phyloP scores from a whole-genome alignment of 1,140 invertebrate genomes.

The Hesperophylax magnus region DNA sequence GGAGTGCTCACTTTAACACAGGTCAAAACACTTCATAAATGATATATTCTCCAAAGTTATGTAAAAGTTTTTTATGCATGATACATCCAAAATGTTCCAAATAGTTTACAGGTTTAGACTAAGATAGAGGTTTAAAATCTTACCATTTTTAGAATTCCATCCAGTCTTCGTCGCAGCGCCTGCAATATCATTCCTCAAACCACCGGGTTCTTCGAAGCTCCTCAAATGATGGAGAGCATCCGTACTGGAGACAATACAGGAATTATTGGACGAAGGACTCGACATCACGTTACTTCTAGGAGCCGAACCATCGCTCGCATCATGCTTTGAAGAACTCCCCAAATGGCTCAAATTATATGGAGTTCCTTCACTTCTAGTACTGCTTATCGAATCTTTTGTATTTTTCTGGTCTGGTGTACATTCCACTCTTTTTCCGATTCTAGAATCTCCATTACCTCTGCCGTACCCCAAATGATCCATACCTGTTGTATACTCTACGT shows the following conservation, averaged over 20 bases:
- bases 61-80: too few relatives aligned
- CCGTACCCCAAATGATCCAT: neutral
- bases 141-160: conserved; percentile 50
- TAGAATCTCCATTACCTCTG: neutral
- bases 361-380: conserved; percentile 22
- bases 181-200: neutral
- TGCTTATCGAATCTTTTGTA: conserved; percentile 25
- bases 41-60: too few relatives aligned
- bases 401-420: neutral
- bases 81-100: too few relatives aligned
- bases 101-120: too few relatives aligned
- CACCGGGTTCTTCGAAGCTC: conserved; percentile 11
- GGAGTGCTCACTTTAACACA: neutral
- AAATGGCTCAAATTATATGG: conserved; percentile 12
- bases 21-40: too few relatives aligned
- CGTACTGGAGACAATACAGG: conserved; percentile 54
- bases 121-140: too few relatives aligned
- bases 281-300: conserved; percentile 42
- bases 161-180: conserved; percentile 20
- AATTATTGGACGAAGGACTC: conserved; percentile 44
- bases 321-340: neutral
- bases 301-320: neutral
- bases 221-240: conserved; percentile 36
- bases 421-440: neutral
- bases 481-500: neutral